phyloP scores from a whole-genome alignment of 2,113 vertebrate genomes.

The Epinephelus fuscoguttatus region DNA sequence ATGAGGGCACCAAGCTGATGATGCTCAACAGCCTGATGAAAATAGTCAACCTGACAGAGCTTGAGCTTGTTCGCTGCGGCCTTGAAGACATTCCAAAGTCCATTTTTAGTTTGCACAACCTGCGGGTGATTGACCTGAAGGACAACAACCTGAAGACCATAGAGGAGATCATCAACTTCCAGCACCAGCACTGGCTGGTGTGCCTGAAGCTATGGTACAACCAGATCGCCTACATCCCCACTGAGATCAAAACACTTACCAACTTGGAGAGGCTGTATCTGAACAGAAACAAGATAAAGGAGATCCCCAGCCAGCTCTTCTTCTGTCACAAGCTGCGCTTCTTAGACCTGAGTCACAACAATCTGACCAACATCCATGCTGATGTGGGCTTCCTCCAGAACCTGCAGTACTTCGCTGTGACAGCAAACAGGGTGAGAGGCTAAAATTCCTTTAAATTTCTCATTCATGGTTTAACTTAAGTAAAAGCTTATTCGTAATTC shows the following conservation, averaged over 20 bases:
- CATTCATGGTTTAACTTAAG: too few relatives aligned
- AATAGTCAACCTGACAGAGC: slow-evolving; percentile 96
- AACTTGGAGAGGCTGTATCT: slow-evolving; percentile 95
- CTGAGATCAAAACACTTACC: slow-evolving; percentile 95
- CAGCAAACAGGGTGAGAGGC: slow-evolving; percentile 93
- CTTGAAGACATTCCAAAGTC: slow-evolving; percentile 96
- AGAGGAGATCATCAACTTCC: slow-evolving; percentile 99
- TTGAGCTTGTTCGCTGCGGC: slow-evolving; percentile 95
- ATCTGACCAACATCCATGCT: too few relatives aligned
- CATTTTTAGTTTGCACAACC: slow-evolving; percentile 97
- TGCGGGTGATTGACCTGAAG: slow-evolving; percentile 97
- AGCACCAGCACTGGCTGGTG: slow-evolving; percentile 95
- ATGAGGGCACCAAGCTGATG: slow-evolving; percentile 89
- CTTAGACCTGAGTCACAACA: too few relatives aligned
- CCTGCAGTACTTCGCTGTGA: too few relatives aligned
- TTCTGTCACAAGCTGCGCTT: too few relatives aligned
- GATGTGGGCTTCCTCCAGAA: too few relatives aligned
- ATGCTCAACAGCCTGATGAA: slow-evolving; percentile 99
- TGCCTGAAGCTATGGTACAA: slow-evolving; percentile 99
- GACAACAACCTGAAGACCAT: slow-evolving; percentile 99
- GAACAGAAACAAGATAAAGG: slow-evolving; percentile 98
- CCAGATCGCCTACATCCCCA: slow-evolving; percentile 98
- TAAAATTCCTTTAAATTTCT: too few relatives aligned
- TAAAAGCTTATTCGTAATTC: too few relatives aligned
- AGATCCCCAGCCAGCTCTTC: slow-evolving; percentile 96